Conservation (phyloP, 2,888 invertebrate species). For the Auanema sp. region DNA sequence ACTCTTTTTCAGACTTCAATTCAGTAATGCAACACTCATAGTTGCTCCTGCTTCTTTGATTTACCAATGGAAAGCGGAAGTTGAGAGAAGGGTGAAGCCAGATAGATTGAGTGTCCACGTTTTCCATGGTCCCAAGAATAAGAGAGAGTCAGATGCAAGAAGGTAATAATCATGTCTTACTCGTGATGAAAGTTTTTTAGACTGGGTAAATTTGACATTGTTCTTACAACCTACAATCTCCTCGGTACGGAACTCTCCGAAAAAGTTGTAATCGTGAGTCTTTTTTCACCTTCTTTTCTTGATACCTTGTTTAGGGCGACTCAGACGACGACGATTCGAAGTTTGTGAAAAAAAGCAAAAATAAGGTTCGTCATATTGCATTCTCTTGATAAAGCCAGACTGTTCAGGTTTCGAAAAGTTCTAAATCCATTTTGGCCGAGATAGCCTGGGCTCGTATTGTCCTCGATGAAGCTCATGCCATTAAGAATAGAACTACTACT, state of each 20-base stretch:
- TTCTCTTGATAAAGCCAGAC: not conserved
- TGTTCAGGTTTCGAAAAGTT: constrained; percentile 19
- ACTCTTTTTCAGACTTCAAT: constrained; percentile 39
- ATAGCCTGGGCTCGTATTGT: constrained; percentile 84
- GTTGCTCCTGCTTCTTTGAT: constrained; percentile 88
- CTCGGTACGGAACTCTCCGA: constrained; percentile 66
- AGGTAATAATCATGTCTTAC: too few species aligned
- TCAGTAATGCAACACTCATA: constrained; percentile 72
- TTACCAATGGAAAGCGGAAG: constrained; percentile 80
- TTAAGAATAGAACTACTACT: constrained; percentile 76
- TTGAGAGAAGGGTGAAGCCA: constrained; percentile 70
- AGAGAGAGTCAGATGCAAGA: constrained; percentile 46
- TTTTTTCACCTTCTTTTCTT: not conserved
- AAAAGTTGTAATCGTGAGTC: constrained; percentile 28
- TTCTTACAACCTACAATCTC: constrained; percentile 85
- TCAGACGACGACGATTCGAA: too few species aligned
- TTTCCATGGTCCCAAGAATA: constrained; percentile 79
- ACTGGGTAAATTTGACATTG: constrained; percentile 73
- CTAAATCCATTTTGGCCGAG: constrained; percentile 66
- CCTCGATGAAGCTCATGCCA: constrained; percentile 89
- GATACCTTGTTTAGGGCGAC: too few species aligned
- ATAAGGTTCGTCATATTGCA: not conserved
- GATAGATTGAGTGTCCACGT: constrained; percentile 73
- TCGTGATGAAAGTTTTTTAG: constrained; percentile 19
- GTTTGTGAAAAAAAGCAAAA: too few species aligned